Base-by-base conservation (phyloP, 1,140 invertebrate genomes). In the Helicoverpa armigera region DNA sequence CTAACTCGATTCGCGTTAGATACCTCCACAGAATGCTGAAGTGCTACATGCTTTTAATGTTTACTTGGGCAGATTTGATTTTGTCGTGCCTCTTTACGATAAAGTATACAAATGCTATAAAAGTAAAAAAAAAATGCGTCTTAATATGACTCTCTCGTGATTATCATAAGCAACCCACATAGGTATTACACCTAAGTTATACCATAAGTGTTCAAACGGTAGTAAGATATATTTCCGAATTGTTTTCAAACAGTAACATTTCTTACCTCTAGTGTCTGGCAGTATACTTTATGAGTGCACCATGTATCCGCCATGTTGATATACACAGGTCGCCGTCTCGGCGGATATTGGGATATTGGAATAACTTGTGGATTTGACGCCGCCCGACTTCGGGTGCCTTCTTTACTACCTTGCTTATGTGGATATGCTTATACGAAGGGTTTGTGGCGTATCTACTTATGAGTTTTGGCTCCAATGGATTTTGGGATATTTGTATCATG, bases 301-400 rank as follows among this genome's bases (percentile, higher is more conserved):
- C 70, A 82, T 80, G 80, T 83, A 84, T 82, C 80, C 56, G 53
- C 77, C 23, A 80, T 74, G 69, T 60, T 69, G 82, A 79, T 80
- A 80, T 84, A 83, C 80, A 54, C 29, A 43, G 81, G 69, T 61
- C 31, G 35, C 80, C 73, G 74, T 80, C 69, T 77, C 65, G 70
- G 65, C 86, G 87, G 88, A 88, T 86, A 84, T 86, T 83, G 85
- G 85, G 87, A 88, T 84, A 86, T 86, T 85, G 87, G 83, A 88
- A 86, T 87, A 88, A 86, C 84, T 88, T 85, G 84, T 87, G 83
- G 82, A 87, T 89, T 86, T 86, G 83, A 86, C 81, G 85, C 70
- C 67, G 61, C 43, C 53, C 23, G 18, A 29, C 50, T 31, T n/a
- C 3, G 48, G 35, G 31, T 48, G 29, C 54, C 54, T 58, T 60